Evolutionary conservation across 92 coral and sea anemone species (phyloP).

Genomic region (Parazoanthus atlanticus): DNA sequence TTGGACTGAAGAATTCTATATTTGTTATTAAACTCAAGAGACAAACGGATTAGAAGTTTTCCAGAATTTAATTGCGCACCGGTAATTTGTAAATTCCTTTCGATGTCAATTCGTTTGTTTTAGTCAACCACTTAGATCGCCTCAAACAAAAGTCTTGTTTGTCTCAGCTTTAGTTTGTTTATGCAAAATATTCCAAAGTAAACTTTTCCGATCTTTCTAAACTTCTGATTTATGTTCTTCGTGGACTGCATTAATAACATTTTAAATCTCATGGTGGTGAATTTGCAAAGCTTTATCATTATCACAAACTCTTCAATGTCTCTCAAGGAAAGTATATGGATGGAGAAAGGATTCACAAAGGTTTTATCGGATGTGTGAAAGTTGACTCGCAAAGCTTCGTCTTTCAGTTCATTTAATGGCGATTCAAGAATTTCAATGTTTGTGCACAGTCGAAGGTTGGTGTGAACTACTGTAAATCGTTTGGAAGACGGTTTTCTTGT

Average conservation of each 20-base stretch:
- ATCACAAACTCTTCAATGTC: neutral
- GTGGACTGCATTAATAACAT: neutral
- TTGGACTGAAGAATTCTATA: neutral
- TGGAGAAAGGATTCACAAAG: neutral
- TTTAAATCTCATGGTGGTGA: neutral
- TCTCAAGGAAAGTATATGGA: neutral
- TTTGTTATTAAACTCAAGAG: neutral
- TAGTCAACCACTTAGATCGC: neutral
- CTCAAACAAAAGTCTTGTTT: conserved; percentile 7
- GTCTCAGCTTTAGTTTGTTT: neutral
- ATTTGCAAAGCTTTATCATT: neutral
- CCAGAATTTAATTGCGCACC: neutral
- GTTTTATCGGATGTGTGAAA: neutral
- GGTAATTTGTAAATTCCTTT: conserved; percentile 5
- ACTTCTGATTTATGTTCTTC: neutral
- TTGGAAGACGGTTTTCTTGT: neutral
- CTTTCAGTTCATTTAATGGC: neutral
- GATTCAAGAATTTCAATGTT: neutral
- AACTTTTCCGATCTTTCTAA: conserved; percentile 9
- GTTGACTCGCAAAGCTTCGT: neutral
- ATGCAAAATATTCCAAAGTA: conserved; percentile 15
- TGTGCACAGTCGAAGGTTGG: neutral
- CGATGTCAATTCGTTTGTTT: neutral
- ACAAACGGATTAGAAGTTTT: neutral
- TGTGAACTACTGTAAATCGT: neutral